A percentile compares a stretch with the other conserved stretches of the same genome.
Evolutionary conservation across 2,888 invertebrate species (phyloP).

Genomic region (Electrophaes corylata): DNA sequence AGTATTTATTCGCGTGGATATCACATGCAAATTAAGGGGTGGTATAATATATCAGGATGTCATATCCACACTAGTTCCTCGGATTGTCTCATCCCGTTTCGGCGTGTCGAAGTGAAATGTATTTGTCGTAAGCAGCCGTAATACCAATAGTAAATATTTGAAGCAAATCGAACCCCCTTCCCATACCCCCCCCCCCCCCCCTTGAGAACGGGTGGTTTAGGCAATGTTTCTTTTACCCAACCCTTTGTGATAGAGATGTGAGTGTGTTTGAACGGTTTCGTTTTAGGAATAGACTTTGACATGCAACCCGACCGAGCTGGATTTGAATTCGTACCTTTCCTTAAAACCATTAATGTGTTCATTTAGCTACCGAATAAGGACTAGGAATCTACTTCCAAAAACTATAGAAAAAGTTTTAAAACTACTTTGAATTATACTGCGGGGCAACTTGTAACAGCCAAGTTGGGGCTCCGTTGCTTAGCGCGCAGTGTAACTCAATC

Average conservation of each 20-base stretch:
- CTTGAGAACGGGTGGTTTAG: slow-evolving; percentile 27
- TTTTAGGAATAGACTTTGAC: neutral
- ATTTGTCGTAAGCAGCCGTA: slow-evolving; percentile 50
- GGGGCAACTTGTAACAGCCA: no score
- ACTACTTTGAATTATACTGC: no score
- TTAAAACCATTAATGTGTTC: no score
- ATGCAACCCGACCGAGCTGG: neutral
- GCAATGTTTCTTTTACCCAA: slow-evolving; percentile 40
- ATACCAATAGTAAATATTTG: slow-evolving; percentile 52
- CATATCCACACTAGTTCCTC: slow-evolving; percentile 22
- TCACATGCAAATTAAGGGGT: no score
- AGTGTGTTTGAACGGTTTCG: slow-evolving; percentile 4
- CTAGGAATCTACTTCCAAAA: no score
- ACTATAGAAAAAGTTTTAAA: no score
- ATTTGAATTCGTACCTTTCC: no score
- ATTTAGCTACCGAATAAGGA: no score
- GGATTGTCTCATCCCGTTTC: slow-evolving; percentile 33
- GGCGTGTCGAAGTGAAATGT: slow-evolving; percentile 40
- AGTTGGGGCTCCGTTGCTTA: no score
- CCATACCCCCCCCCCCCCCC: neutral
- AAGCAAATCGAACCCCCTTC: slow-evolving; percentile 40
- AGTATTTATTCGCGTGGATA: no score
- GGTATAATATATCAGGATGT: neutral
- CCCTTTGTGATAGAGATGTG: slow-evolving; percentile 29
- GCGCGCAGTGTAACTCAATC: no score